Evolutionary conservation across 2,888 invertebrate genomes (phyloP).

Genomic region (Tachystola acroxantha): DNA sequence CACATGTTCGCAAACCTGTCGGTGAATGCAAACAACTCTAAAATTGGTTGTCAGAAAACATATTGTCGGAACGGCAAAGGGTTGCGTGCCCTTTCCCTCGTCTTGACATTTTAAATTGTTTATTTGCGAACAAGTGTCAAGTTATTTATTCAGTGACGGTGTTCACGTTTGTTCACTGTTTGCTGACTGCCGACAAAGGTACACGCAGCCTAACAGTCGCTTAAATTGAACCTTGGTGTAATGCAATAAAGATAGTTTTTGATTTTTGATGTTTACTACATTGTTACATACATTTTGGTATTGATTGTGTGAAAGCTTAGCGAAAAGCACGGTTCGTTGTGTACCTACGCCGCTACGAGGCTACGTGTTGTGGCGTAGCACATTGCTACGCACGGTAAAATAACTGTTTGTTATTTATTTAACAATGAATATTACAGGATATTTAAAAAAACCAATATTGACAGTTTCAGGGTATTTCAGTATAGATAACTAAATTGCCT

Average conservation of each 20-base stretch:
- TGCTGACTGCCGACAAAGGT: constrained; percentile 9
- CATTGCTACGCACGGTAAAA: neutral
- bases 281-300: neutral
- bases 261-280: no score
- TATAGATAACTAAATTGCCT: no score
- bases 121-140: constrained; percentile 74
- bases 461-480: no score
- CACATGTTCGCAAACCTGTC: constrained; percentile 28
- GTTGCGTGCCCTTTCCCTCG: constrained; percentile 64
- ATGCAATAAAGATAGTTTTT: no score
- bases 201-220: neutral
- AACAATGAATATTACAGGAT: no score
- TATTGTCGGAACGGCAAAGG: constrained; percentile 60
- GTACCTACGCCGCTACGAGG: neutral
- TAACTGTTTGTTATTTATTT: no score
- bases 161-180: constrained; percentile 16
- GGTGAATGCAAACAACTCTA: constrained; percentile 45
- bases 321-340: neutral
- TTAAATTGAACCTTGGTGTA: no score
- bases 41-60: constrained; percentile 72
- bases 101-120: constrained; percentile 78
- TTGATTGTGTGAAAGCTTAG: neutral
- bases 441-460: no score
- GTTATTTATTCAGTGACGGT: constrained; percentile 66
- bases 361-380: constrained; percentile 2